Evolutionary conservation across 2,113 vertebrate genomes (phyloP).

Genomic region (Hydrolagus affinis): DNA sequence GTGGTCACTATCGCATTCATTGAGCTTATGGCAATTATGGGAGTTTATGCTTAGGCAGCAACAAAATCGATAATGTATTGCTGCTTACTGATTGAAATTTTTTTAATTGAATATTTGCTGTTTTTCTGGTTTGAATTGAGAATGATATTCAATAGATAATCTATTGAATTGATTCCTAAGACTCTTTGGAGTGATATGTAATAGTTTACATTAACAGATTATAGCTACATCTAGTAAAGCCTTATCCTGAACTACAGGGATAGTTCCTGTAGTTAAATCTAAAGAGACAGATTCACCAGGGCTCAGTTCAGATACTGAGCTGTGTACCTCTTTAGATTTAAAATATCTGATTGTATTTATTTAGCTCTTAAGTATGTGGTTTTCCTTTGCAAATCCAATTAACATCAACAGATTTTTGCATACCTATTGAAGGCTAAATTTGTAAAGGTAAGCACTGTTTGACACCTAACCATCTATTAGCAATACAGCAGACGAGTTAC

Average conservation of each 20-base stretch:
- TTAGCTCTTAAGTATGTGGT: neutral
- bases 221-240: too few species aligned
- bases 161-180: too few species aligned
- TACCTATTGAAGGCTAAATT: neutral
- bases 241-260: too few species aligned
- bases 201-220: too few species aligned
- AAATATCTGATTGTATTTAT: neutral
- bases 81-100: neutral
- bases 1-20: neutral
- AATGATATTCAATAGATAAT: too few species aligned
- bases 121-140: neutral
- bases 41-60: neutral
- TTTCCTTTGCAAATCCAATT: neutral
- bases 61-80: neutral
- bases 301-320: too few species aligned
- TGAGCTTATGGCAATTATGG: neutral
- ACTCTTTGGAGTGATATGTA: too few species aligned
- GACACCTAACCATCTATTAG: neutral
- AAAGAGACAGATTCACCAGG: too few species aligned
- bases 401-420: neutral
- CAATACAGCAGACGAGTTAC: neutral
- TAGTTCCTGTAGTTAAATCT: too few species aligned
- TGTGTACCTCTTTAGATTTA: neutral
- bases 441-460: neutral
- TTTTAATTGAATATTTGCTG: neutral